A percentile compares a stretch with the other conserved stretches of the same genome.
Evolutionary conservation across 2,888 invertebrate genomes (phyloP).

Genomic region (Bombylius discolor): DNA sequence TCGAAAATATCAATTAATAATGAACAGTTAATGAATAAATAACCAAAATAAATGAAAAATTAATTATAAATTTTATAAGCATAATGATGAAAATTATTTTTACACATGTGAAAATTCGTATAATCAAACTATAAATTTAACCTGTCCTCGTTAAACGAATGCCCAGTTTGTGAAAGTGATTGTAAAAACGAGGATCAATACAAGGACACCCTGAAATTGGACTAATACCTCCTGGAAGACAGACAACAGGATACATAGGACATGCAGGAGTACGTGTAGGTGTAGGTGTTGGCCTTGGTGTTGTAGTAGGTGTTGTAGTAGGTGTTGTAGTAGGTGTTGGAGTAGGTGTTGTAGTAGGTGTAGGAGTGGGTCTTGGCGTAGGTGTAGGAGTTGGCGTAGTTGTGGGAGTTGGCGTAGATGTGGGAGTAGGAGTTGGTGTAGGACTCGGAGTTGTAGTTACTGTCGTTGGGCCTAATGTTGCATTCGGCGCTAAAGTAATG

Average conservation of each 20-base stretch:
- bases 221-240: constrained; percentile 24
- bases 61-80: too few relatives aligned
- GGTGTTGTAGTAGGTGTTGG: constrained; percentile 10
- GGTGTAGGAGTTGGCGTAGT: background rate
- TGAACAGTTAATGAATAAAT: too few relatives aligned
- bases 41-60: too few relatives aligned
- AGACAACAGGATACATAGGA: constrained; percentile 25
- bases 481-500: constrained; percentile 23
- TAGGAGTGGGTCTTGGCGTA: constrained; percentile 1
- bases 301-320: constrained; percentile 16
- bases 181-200: constrained; percentile 29
- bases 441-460: constrained; percentile 10
- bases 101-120: too few relatives aligned
- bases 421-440: background rate
- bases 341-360: background rate
- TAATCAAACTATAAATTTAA: too few relatives aligned
- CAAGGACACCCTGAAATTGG: constrained; percentile 32
- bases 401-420: constrained; percentile 7
- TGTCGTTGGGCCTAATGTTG: constrained; percentile 15
- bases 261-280: constrained; percentile 13
- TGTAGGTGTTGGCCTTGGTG: constrained; percentile 7
- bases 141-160: too few relatives aligned
- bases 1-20: too few relatives aligned
- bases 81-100: too few relatives aligned
- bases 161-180: background rate